Percentiles rank a stretch among this genome's conserved stretches.
These are phyloP conservation scores for Buceros bicornis DNA, from an alignment of 2,797 vertebrate genomes.

Conservation along the genomic window DNA sequence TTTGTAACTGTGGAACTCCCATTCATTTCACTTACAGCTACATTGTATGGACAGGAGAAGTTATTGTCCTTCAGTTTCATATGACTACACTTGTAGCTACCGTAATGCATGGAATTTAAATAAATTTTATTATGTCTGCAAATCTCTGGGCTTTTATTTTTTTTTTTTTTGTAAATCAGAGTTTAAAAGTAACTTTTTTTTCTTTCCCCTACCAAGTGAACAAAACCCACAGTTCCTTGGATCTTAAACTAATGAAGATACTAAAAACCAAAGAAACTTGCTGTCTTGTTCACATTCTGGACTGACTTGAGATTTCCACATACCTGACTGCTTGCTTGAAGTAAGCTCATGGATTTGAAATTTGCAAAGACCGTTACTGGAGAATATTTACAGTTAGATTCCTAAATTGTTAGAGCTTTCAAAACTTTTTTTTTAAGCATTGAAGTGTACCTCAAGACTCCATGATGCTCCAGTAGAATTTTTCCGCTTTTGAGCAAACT, in stretches of 20 bases:
- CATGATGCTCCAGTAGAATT: not conserved
- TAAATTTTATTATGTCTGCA: slow-evolving; percentile 83
- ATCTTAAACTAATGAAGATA: slow-evolving; percentile 59
- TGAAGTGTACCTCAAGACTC: slow-evolving; percentile 1
- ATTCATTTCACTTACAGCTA: slow-evolving; percentile 78
- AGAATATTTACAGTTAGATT: not conserved
- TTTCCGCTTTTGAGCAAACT: slow-evolving; percentile 19
- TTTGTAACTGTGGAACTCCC: slow-evolving; percentile 78
- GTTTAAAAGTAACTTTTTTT: slow-evolving; percentile 27
- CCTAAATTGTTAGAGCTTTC: not conserved
- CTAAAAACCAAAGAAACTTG: slow-evolving; percentile 50
- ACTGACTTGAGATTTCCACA: slow-evolving; percentile 18
- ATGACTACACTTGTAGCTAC: slow-evolving; percentile 78
- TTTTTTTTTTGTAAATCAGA: slow-evolving; percentile 68
- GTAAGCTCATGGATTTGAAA: slow-evolving; percentile 38
- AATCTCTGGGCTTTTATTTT: slow-evolving; percentile 81
- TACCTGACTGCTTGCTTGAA: slow-evolving; percentile 13
- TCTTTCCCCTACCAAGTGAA: slow-evolving; percentile 3
- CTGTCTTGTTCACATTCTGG: slow-evolving; percentile 37
- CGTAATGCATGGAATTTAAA: slow-evolving; percentile 84
- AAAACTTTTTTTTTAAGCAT: not conserved
- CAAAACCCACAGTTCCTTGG: slow-evolving; percentile 54
- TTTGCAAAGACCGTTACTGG: not conserved
- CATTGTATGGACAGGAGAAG: slow-evolving; percentile 76
- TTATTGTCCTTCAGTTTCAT: slow-evolving; percentile 79